Evolutionary conservation across 2,113 vertebrate genomes (phyloP).

Genomic region (Cathartes aura): DNA sequence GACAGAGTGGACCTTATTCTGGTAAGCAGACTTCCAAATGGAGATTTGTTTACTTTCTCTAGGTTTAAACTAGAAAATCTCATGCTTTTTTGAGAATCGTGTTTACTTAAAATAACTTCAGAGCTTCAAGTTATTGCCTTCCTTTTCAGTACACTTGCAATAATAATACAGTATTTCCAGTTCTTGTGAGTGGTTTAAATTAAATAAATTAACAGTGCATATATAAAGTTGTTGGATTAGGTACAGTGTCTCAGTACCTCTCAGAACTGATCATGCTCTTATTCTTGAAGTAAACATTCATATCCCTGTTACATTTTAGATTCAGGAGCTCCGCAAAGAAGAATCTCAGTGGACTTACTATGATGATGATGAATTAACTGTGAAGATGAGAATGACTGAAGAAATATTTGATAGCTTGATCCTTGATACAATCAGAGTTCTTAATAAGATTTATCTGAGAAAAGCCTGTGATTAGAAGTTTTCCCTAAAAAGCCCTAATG

Average conservation of each 20-base stretch:
- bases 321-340: slow-evolving; percentile 72
- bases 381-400: slow-evolving; percentile 74
- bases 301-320: slow-evolving; percentile 10
- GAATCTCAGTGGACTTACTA: slow-evolving; percentile 73
- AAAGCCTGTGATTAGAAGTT: background rate
- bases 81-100: background rate
- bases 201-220: background rate
- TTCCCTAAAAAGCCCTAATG: background rate
- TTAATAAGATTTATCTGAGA: slow-evolving; percentile 61
- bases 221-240: background rate
- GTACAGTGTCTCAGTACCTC: background rate
- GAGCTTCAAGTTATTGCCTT: background rate
- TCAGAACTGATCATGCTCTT: background rate
- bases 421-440: slow-evolving; percentile 71
- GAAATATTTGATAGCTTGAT: slow-evolving; percentile 75
- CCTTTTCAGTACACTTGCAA: background rate
- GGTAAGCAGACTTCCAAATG: slow-evolving; percentile 56
- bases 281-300: background rate
- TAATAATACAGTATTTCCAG: background rate
- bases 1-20: slow-evolving; percentile 76
- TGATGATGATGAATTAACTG: slow-evolving; percentile 65
- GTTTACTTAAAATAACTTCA: background rate
- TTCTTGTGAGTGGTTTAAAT: background rate
- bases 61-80: background rate
- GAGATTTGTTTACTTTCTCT: background rate